A percentile compares a stretch with the other conserved stretches of the same genome.
phyloP scores from a whole-genome alignment of 1,140 invertebrate species.

The Palaemon carinicauda region DNA sequence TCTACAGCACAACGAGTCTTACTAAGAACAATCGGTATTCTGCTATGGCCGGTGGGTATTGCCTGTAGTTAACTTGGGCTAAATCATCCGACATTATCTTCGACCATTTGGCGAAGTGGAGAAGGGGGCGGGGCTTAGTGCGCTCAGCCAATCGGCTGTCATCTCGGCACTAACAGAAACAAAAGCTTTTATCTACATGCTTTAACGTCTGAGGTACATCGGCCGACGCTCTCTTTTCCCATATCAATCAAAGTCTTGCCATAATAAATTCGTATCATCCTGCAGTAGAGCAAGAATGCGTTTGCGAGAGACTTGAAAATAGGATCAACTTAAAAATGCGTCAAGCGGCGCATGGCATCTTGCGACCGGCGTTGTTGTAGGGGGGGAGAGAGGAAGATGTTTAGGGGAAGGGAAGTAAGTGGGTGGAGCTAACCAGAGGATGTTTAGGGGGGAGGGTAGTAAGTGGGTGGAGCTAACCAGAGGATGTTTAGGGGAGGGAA shows the following conservation, averaged over 20 bases:
- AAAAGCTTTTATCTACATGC: conserved; percentile 22
- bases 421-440: conserved; percentile 44
- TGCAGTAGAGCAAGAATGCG: background rate
- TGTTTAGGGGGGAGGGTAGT: background rate
- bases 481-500: background rate
- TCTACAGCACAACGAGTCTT: conserved; percentile 45
- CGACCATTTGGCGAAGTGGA: conserved; percentile 44
- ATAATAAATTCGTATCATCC: background rate
- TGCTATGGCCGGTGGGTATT: conserved; percentile 51
- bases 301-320: background rate
- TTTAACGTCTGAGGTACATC: conserved; percentile 4
- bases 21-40: conserved; percentile 55
- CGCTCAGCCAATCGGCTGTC: conserved; percentile 29
- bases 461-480: conserved; percentile 34
- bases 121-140: conserved; percentile 17
- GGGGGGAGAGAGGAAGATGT: background rate
- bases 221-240: conserved; percentile 9
- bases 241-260: background rate
- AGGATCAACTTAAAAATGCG: background rate
- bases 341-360: background rate
- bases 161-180: background rate
- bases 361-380: too few species aligned
- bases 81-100: conserved; percentile 55
- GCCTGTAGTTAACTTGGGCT: conserved; percentile 54
- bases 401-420: background rate